Base-by-base conservation (phyloP, 2,797 vertebrate genomes). In the Kryptolebias ocellatus region DNA sequence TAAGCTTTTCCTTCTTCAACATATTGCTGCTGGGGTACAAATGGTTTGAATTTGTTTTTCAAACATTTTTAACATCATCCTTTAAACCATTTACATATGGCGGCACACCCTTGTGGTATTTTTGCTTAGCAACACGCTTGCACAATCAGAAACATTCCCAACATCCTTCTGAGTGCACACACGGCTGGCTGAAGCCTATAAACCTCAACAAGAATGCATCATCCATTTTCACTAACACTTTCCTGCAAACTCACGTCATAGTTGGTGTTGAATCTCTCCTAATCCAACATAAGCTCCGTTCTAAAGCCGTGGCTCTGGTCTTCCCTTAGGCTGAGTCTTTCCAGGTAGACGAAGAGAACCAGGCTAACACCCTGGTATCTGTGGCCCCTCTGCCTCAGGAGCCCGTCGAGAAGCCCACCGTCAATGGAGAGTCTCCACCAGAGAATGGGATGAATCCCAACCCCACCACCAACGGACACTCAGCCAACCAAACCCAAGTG, bases 291-390 rank as follows among this genome's bases (percentile, higher is more conserved):
- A 6, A 64, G 37, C 29, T 69, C 39, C 47, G 3, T 52, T n/a
- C 29, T 54, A 1, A 58, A 53, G 4, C 31, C 3, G 16, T 56
- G 7, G 14, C 44, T 76, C 17, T 81, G 44, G 45, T 72, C 10
- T 79, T 37, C 37, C 28, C 55, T 10, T 42, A 99, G 97, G 95
- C 95, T 29, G 96, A 98, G 73, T 95, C 94, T 0, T 98, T 95
- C 72, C 96, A 95, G 89, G 89, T 93, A 64, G 96, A 98, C 58
- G 94, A 91, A 57, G 92, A 95, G 67, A 96, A 95, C 93, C 97
- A 96, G 91, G 94, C 95, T 50, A 97, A 96, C 87, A 95, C 95
- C 9, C 89, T 96, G 88, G 88, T 95, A 83, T 95, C 96, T 52
- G 92, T 93, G 65, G 88, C 94, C 8, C 89, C 95, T 6, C 89